phyloP scores from a whole-genome alignment of 2,888 invertebrate species.

The Epistrophe eligans region DNA sequence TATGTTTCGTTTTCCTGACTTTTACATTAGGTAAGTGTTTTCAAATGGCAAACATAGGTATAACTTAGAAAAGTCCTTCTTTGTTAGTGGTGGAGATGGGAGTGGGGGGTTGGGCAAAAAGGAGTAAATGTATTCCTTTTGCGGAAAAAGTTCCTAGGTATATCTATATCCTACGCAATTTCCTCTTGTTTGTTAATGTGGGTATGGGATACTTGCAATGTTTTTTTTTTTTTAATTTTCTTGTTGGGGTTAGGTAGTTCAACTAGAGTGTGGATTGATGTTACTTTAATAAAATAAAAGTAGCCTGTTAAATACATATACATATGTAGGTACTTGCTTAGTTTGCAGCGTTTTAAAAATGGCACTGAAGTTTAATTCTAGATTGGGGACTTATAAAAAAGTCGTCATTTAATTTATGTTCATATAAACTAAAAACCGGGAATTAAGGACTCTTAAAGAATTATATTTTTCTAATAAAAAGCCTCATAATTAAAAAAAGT shows the following conservation, averaged over 20 bases:
- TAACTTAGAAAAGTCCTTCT: background rate
- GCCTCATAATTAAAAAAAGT: no score
- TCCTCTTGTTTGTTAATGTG: slow-evolving; percentile 11
- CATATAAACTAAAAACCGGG: no score
- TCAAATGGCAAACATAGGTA: slow-evolving; percentile 24
- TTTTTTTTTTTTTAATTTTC: no score
- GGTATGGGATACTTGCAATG: background rate
- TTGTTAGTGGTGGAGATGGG: background rate
- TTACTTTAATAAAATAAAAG: background rate
- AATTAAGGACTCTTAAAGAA: no score
- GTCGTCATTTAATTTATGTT: no score
- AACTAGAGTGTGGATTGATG: background rate
- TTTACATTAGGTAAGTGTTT: slow-evolving; percentile 40
- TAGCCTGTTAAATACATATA: background rate
- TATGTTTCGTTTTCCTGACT: slow-evolving; percentile 30
- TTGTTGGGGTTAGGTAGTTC: background rate
- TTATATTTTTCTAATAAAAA: no score
- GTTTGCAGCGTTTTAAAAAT: background rate
- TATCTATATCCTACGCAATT: background rate
- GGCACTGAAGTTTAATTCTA: background rate
- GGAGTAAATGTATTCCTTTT: slow-evolving; percentile 26
- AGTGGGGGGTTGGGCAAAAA: background rate
- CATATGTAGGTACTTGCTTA: background rate
- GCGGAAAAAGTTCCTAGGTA: background rate
- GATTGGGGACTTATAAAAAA: no score